Base-by-base conservation (phyloP, 1,140 invertebrate species). In the Pygmarrhopalites habei region DNA sequence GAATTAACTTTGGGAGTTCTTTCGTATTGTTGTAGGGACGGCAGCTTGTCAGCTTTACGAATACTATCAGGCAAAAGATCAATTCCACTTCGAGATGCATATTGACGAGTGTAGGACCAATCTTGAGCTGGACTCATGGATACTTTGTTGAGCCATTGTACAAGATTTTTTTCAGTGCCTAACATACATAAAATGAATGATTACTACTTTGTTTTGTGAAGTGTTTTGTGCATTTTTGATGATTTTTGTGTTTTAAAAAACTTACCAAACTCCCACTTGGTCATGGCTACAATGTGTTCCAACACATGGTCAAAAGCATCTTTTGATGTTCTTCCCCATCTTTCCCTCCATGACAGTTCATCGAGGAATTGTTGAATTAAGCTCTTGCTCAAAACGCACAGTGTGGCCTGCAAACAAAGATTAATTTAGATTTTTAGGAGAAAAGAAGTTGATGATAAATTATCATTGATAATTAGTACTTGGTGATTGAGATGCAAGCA, bases 351-450 rank as follows among this genome's bases (percentile, higher is more conserved):
- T 14, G 87, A 86, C 3, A 94, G 76, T 74, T 94, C 90, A 73
- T 93, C 89, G 43, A 94, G 76, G 74, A 92, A 92, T 72, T 92
- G 87, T 73, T 92, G 89, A 72, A 92, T 90, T 74, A 90, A 87
- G 74, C 87, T 85, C 52, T 88, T 78, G 4, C 86, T 90, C 0
- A 93, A 77, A 57, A 91, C 75, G 21, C 87, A 89, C 7, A 93
- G 74, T 0, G 89, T 90, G 74, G 90, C 92, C 79, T 92, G 86
- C n/a, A n/a, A n/a, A n/a, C n/a, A n/a, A n/a, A n/a, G n/a, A n/a
- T n/a, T n/a, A n/a, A n/a, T n/a, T n/a, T n/a, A n/a, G n/a, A n/a
- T n/a, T n/a, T n/a, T n/a, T n/a, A n/a, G n/a, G n/a, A n/a, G n/a
- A n/a, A n/a, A n/a, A n/a, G n/a, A n/a, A n/a, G n/a, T n/a, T n/a